Evolutionary conservation across 2,797 vertebrate species (phyloP).

Genomic region (Cyclopterus lumpus): DNA sequence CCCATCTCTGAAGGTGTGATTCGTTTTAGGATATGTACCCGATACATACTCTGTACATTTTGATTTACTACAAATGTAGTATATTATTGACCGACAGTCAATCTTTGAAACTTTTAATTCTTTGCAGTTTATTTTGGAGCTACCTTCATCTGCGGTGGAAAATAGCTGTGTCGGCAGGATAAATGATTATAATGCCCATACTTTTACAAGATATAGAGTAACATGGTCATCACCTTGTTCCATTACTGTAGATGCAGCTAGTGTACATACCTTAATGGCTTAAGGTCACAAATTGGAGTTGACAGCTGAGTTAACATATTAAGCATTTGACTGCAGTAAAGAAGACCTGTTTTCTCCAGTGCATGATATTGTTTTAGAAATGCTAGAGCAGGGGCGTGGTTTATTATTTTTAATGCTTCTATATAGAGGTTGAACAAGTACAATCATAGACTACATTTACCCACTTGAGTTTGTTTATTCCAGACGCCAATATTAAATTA

Average conservation of each 20-base stretch:
- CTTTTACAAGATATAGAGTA: slow-evolving; percentile 30
- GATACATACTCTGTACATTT: slow-evolving; percentile 20
- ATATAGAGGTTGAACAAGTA: background rate
- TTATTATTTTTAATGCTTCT: slow-evolving; percentile 6
- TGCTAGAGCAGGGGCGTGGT: background rate
- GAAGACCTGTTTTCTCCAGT: background rate
- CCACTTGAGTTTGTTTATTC: slow-evolving; percentile 4
- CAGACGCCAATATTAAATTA: background rate
- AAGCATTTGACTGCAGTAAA: background rate
- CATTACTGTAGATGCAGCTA: slow-evolving; percentile 18
- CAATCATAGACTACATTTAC: background rate
- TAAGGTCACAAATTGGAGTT: slow-evolving; percentile 43
- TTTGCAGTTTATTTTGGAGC: slow-evolving; percentile 8
- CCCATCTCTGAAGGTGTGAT: slow-evolving; percentile 49
- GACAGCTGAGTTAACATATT: slow-evolving; percentile 29
- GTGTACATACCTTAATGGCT: slow-evolving; percentile 18
- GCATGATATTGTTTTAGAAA: background rate
- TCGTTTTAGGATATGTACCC: slow-evolving; percentile 40
- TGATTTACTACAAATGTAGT: slow-evolving; percentile 33
- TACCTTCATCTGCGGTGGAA: background rate
- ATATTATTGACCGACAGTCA: slow-evolving; percentile 20
- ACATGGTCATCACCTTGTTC: slow-evolving; percentile 31
- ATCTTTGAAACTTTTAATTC: slow-evolving; percentile 17
- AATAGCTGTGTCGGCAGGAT: slow-evolving; percentile 26
- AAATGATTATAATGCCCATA: slow-evolving; percentile 24